Evolutionary conservation across 2,888 invertebrate genomes (phyloP), one percentile per base, ranked within the genome.

Genomic region (Dryobotodes eremita): DNA sequence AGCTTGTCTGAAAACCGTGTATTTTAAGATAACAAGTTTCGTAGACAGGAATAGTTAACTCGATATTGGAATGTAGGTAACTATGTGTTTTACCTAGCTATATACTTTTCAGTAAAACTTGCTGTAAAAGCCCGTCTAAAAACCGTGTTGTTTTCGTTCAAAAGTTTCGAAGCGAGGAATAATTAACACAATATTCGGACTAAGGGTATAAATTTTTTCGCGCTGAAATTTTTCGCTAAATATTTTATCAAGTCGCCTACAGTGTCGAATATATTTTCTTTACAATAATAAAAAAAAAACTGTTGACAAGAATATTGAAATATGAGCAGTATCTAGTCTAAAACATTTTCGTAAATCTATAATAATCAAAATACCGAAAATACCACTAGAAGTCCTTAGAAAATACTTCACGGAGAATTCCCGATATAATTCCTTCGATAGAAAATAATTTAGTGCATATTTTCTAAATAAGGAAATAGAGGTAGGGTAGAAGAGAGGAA

Each of bases 401-500:
- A 55, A 26, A 48, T 31, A 55, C 17, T 55, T 53, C 55, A 46
- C 17, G 13, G 53, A 71, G 53, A 71, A 74, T 64, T 55, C 61
- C 23, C 17, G 48, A 4, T 11, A 31, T 17, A 53, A 66, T 71
- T 68, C 46, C 15, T 23, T 53, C 5, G 15, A 69, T 53, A 7
- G n/a, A 55, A 62, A 66, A 69, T 69, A 69, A 55, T 75, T 70
- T 50, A 7, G 11, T 70, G 10, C 42, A 62, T 71, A 80, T 80
- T 79, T 64, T 71, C 53, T 83, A 62, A 78, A 64, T 46, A 46
- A 10, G 10, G 10, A 46, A 46, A 46, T 75, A n/a, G 5, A 61
- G 55, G 59, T 31, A 20, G 72, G 46, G 10, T 10, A 13, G 46
- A 26, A 68, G 23, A 13, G 46, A 31, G 71, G 23, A 53, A 70